Conservation (phyloP, 2,113 vertebrate genomes). For the Hippocampus zosterae region DNA sequence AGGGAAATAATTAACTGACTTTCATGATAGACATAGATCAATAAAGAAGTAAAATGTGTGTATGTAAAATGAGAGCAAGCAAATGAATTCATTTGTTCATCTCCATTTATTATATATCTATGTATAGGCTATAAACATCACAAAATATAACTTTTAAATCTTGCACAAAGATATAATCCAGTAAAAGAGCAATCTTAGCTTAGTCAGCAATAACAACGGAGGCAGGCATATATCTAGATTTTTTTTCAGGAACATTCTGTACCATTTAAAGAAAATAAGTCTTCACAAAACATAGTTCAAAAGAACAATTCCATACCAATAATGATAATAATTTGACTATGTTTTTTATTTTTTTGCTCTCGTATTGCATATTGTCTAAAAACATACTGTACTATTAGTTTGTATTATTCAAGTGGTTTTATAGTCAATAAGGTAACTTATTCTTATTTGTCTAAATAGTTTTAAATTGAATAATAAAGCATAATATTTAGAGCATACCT, state of each 20-base stretch:
- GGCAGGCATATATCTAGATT: conserved; percentile 47
- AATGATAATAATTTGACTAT: conserved; percentile 56
- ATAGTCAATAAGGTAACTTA: conserved; percentile 39
- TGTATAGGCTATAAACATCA: conserved; percentile 70
- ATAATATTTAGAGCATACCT: conserved; percentile 64
- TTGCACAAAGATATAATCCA: conserved; percentile 64
- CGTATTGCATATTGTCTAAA: conserved; percentile 67
- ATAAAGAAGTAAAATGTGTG: neutral
- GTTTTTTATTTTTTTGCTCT: conserved; percentile 59
- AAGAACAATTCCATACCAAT: conserved; percentile 38
- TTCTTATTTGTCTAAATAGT: conserved; percentile 50
- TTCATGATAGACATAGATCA: neutral
- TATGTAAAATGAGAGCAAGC: conserved; percentile 25
- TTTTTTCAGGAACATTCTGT: conserved; percentile 53
- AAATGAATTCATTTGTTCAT: conserved; percentile 39
- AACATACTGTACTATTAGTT: conserved; percentile 53
- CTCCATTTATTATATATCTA: conserved; percentile 67
- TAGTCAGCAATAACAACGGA: conserved; percentile 44
- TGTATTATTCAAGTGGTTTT: conserved; percentile 38
- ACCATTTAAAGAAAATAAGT: conserved; percentile 61
- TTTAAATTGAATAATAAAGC: conserved; percentile 46
- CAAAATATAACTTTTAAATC: conserved; percentile 69
- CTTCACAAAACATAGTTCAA: conserved; percentile 46
- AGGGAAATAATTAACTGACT: neutral
- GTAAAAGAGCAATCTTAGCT: conserved; percentile 68